These are phyloP conservation scores for Octomys mimax DNA, from an alignment of 2,797 vertebrate species.

Conservation along the genomic window DNA sequence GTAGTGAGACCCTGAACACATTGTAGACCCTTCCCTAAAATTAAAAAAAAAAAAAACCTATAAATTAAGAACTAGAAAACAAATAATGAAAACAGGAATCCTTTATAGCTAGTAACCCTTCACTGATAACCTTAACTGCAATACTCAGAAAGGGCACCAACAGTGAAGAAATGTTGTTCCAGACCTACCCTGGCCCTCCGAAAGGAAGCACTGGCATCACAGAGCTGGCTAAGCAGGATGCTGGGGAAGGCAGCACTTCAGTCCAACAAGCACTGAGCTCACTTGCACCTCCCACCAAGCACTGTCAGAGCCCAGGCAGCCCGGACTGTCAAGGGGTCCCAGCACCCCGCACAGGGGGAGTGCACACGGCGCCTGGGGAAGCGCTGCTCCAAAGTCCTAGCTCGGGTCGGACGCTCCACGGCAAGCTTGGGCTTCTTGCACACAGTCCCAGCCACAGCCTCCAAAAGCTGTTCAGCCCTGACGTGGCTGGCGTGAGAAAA, in stretches of 20 bases:
- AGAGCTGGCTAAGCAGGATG: background rate
- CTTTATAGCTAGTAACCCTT: background rate
- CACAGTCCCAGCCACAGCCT: background rate
- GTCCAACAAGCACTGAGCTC: background rate
- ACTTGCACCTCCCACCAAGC: too few species aligned
- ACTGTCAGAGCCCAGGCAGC: rapidly evolving
- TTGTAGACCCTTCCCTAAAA: too few species aligned
- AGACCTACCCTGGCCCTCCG: background rate
- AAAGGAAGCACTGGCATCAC: too few species aligned
- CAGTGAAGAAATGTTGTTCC: background rate
- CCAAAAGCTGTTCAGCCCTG: background rate
- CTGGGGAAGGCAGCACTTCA: rapidly evolving
- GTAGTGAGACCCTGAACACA: too few species aligned
- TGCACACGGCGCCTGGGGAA: rapidly evolving
- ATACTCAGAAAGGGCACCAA: background rate
- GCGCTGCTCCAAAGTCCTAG: background rate
- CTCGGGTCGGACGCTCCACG: rapidly evolving
- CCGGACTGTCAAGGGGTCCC: background rate
- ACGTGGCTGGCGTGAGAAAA: background rate
- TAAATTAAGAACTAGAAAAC: background rate
- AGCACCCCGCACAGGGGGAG: background rate
- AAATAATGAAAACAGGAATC: background rate
- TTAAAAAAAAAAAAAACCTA: background rate
- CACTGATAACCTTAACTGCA: background rate
- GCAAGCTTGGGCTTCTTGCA: background rate